Evolutionary conservation across 2,888 invertebrate genomes (phyloP).

Genomic region (Nomada flava): DNA sequence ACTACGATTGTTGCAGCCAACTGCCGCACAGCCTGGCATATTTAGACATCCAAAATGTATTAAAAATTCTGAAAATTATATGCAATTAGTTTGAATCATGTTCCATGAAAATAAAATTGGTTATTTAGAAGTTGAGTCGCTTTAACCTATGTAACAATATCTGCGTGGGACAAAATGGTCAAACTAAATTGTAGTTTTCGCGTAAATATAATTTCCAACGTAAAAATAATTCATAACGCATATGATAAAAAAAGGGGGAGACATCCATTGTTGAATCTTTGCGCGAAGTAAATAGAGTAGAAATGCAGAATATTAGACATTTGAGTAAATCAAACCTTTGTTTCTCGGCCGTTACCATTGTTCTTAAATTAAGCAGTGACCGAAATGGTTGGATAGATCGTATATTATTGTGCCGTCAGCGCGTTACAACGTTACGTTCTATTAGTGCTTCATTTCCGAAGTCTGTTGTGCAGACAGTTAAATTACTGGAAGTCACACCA

Average conservation of each 20-base stretch:
- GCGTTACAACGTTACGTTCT: slow-evolving; percentile 10
- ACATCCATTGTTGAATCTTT: not conserved
- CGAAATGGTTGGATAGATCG: slow-evolving; percentile 11
- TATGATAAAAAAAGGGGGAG: too few species aligned
- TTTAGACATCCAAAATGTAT: slow-evolving; percentile 59
- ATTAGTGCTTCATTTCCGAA: slow-evolving; percentile 6
- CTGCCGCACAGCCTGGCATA: slow-evolving; percentile 83
- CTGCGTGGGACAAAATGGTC: not conserved
- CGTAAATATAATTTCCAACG: not conserved
- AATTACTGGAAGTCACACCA: not conserved
- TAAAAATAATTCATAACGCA: not conserved
- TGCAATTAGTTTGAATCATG: not conserved
- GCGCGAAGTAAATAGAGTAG: not conserved
- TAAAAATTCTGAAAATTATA: slow-evolving; percentile 51
- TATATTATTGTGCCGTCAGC: slow-evolving; percentile 1
- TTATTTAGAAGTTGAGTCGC: not conserved
- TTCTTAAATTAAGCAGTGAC: slow-evolving; percentile 20
- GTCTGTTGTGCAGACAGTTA: slow-evolving; percentile 2
- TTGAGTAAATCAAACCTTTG: slow-evolving; percentile 40
- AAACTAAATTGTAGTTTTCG: not conserved
- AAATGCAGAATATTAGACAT: not conserved
- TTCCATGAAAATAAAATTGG: not conserved
- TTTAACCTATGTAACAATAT: not conserved
- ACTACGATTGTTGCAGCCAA: slow-evolving; percentile 82
- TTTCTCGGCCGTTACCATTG: slow-evolving; percentile 2